A percentile compares a stretch with the other conserved stretches of the same genome.
Evolutionary conservation across 2,888 invertebrate genomes (phyloP).

Genomic region (Cetonia aurata): DNA sequence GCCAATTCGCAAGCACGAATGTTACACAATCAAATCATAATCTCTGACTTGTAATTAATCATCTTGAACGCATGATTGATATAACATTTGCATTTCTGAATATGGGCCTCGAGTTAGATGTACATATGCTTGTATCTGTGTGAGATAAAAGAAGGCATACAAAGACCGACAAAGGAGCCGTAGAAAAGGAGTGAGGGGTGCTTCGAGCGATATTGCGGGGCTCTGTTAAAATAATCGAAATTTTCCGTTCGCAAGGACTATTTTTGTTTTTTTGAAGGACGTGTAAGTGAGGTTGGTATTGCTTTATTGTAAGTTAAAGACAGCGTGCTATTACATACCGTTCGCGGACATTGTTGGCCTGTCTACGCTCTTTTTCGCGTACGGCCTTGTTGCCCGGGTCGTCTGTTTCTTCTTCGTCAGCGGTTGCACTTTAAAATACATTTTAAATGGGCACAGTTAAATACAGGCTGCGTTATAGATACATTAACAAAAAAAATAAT

Average conservation of each 20-base stretch:
- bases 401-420: constrained; percentile 85
- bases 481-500: too few relatives aligned
- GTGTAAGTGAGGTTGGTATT: constrained; percentile 26
- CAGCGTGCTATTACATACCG: constrained; percentile 78
- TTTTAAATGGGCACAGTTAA: constrained; percentile 33
- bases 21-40: constrained; percentile 58
- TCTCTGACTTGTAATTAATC: constrained; percentile 20
- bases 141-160: not conserved
- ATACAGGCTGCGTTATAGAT: not conserved
- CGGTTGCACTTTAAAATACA: constrained; percentile 73
- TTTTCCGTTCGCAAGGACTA: not conserved
- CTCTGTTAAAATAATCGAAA: not conserved
- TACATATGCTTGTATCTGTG: constrained; percentile 1
- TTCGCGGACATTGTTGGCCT: constrained; percentile 98
- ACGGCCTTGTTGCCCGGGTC: constrained; percentile 92
- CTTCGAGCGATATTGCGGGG: too few relatives aligned
- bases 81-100: constrained; percentile 68
- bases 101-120: constrained; percentile 64
- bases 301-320: constrained; percentile 32
- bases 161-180: too few relatives aligned
- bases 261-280: constrained; percentile 1
- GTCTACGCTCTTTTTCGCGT: constrained; percentile 93
- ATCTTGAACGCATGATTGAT: constrained; percentile 45
- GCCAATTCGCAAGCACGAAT: constrained; percentile 65
- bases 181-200: too few relatives aligned